phyloP scores from a whole-genome alignment of 1,140 invertebrate species.

The Drosophila tsacasi region DNA sequence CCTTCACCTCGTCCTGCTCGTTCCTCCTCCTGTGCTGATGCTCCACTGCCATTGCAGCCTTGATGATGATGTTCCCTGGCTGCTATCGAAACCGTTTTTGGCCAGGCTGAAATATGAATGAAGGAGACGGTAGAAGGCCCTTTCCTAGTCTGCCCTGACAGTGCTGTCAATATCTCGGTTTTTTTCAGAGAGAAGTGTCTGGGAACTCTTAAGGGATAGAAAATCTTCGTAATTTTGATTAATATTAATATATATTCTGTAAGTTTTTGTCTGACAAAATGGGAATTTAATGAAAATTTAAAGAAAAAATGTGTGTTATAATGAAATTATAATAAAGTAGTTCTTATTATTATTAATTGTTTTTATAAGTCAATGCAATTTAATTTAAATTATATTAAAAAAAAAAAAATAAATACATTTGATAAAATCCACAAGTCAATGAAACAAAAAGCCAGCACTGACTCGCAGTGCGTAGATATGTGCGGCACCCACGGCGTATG shows the following conservation, averaged over 20 bases:
- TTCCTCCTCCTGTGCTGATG: conserved; percentile 1
- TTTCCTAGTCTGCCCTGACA: neutral
- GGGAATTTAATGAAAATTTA: neutral
- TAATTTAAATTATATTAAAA: too few relatives aligned
- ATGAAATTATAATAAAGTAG: too few relatives aligned
- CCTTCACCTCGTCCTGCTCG: neutral
- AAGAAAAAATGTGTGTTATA: too few relatives aligned
- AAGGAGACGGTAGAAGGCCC: conserved; percentile 3
- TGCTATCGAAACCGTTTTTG: conserved; percentile 62
- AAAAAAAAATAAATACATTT: neutral
- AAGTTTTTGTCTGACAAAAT: neutral
- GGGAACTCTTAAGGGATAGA: neutral
- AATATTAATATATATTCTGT: too few relatives aligned
- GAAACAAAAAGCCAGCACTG: conserved; percentile 1
- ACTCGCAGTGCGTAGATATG: conserved; percentile 65
- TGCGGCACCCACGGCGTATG: conserved; percentile 77
- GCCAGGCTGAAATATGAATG: conserved; percentile 53
- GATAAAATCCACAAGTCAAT: neutral
- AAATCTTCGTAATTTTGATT: neutral
- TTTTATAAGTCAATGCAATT: too few relatives aligned
- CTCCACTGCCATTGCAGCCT: conserved; percentile 32
- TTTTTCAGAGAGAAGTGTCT: too few relatives aligned
- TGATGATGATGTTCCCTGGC: conserved; percentile 65
- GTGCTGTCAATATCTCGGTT: neutral
- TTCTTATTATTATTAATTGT: too few relatives aligned